Evolutionary conservation across 2,113 vertebrate genomes (phyloP).

Genomic region (Cygnus atratus): DNA sequence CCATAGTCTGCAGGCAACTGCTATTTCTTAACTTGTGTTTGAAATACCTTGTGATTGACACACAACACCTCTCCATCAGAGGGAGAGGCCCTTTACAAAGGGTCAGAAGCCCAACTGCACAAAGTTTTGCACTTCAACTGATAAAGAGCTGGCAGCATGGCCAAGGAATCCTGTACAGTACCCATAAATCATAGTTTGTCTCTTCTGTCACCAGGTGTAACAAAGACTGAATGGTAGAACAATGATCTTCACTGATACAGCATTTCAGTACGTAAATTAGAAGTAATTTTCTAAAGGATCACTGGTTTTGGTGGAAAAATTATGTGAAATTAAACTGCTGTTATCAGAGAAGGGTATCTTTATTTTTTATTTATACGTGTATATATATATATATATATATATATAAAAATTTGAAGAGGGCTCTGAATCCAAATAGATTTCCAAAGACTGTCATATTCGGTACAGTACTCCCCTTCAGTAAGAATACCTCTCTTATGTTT

Average conservation of each 20-base stretch:
- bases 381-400: no score
- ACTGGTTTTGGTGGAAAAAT: neutral
- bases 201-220: neutral
- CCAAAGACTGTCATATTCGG: neutral
- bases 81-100: neutral
- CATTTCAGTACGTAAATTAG: neutral
- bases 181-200: neutral
- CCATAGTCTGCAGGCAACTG: neutral
- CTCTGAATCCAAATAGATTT: neutral
- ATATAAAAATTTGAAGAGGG: no score
- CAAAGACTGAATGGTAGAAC: neutral
- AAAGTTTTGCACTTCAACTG: neutral
- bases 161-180: neutral
- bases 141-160: neutral
- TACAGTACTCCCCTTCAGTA: neutral
- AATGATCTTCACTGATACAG: neutral
- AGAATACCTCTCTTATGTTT: neutral
- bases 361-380: neutral
- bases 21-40: neutral
- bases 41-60: neutral
- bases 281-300: neutral
- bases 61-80: neutral
- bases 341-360: neutral
- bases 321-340: neutral
- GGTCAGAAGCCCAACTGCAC: neutral